Evolutionary conservation across 2,888 invertebrate genomes (phyloP), one percentile per base, ranked within the genome.

Genomic region (Mesorhabditis belari): DNA sequence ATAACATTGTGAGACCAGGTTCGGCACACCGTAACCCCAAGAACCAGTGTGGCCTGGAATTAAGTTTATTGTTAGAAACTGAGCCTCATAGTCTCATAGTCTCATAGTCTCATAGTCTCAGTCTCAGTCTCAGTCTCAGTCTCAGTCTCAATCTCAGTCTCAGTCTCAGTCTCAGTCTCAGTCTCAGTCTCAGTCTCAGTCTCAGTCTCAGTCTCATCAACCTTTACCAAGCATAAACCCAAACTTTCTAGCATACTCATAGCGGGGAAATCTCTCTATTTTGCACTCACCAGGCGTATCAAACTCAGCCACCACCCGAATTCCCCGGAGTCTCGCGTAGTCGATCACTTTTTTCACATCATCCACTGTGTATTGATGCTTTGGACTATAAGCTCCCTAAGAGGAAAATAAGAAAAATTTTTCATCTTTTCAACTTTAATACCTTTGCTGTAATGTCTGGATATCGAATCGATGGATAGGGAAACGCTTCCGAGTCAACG

Each of bases 401-500:
- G 59, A n/a, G 23, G 24, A 24, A 3, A 57, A 28, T 23, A 25
- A 25, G 12, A 17, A 35, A n/a, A n/a, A 9, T 35, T 35, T 35
- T n/a, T n/a, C 44, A 35, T 35, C n/a, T 35, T 35, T 9, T n/a
- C 44, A 35, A 35, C 12, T 35, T 1, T 35, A 17, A 35, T 35
- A 61, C 61, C 21, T 55, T 51, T 12, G 23, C 17, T 6, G 62
- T 55, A 5, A 64, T 83, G 66, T 88, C 86, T 0, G 93, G 92
- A 81, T 87, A 93, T 44, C 80, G 84, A 51, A 82, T 83, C 79
- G 92, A 92, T 71, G 88, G 86, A 79, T 89, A 93, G 0, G 93
- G 92, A 81, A 93, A 94, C 67, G 92, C 90, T 76, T 90, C 89
- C 81, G 92, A 91, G 81, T 94, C 93, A 0, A 73, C 89, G 57